Percentiles rank a stretch among this genome's conserved stretches.
Conservation (phyloP, 2,113 vertebrate genomes). For the Thymallus thymallus region DNA sequence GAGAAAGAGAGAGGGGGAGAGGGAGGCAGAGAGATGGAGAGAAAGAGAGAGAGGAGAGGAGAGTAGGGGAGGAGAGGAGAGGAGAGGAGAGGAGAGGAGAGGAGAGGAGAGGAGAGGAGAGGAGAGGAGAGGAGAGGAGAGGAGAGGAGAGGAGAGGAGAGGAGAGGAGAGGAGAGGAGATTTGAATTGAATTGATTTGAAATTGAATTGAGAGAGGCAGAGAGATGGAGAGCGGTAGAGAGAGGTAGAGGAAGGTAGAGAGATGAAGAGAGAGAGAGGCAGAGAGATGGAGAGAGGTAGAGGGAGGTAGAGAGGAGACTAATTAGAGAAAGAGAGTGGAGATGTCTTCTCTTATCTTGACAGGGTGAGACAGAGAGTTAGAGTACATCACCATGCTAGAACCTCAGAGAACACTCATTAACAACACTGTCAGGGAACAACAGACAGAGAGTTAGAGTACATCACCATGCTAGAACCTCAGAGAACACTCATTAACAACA, state of each 20-base stretch:
- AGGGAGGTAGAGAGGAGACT: neutral
- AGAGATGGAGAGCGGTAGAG: neutral
- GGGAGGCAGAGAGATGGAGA: neutral
- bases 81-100: neutral
- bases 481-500: neutral
- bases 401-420: neutral
- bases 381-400: neutral
- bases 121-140: neutral
- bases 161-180: neutral
- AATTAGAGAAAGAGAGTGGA: conserved; percentile 9
- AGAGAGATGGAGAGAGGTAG: neutral
- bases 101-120: neutral
- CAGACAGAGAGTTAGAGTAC: conserved; percentile 15
- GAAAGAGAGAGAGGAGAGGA: neutral
- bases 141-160: neutral
- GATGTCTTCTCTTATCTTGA: conserved; percentile 5
- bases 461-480: neutral
- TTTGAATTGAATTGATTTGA: too few species aligned
- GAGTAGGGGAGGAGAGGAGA: neutral
- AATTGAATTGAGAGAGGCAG: neutral
- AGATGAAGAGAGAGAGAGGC: neutral
- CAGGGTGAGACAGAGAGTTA: conserved; percentile 34
- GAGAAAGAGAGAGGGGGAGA: neutral
- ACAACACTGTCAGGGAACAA: neutral
- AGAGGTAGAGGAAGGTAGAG: neutral